Conservation (phyloP, 2,113 vertebrate species). For the Zosterops hypoxanthus region DNA sequence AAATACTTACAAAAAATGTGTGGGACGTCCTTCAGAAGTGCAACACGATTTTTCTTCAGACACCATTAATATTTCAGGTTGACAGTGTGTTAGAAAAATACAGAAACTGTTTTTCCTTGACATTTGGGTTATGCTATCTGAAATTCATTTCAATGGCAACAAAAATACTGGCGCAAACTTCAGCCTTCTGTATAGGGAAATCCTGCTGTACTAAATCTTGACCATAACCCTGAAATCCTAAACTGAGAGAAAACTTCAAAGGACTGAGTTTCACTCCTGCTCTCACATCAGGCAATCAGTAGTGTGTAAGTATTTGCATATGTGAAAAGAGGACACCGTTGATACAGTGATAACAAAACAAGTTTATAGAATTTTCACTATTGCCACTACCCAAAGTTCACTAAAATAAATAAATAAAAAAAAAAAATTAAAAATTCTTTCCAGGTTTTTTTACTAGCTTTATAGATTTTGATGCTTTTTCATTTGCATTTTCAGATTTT, state of each 20-base stretch:
- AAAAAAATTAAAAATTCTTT: not conserved
- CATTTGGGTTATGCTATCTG: not conserved
- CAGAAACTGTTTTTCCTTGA: not conserved
- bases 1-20: not conserved
- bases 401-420: not conserved
- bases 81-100: not conserved
- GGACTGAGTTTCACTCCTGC: not conserved
- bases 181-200: not conserved
- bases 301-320: not conserved
- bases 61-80: not conserved
- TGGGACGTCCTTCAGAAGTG: not conserved
- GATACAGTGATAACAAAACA: not conserved
- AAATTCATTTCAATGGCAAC: not conserved
- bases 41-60: not conserved
- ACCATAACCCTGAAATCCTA: not conserved
- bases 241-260: not conserved
- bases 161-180: not conserved
- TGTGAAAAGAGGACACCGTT: not conserved
- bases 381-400: not conserved
- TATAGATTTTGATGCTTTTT: not conserved
- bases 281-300: not conserved
- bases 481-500: not conserved
- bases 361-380: not conserved
- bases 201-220: not conserved
- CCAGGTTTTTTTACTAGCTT: not conserved